Evolutionary conservation across 2,797 vertebrate genomes (phyloP), one percentile per base, ranked within the genome.

Genomic region (Chrysocyon brachyurus): DNA sequence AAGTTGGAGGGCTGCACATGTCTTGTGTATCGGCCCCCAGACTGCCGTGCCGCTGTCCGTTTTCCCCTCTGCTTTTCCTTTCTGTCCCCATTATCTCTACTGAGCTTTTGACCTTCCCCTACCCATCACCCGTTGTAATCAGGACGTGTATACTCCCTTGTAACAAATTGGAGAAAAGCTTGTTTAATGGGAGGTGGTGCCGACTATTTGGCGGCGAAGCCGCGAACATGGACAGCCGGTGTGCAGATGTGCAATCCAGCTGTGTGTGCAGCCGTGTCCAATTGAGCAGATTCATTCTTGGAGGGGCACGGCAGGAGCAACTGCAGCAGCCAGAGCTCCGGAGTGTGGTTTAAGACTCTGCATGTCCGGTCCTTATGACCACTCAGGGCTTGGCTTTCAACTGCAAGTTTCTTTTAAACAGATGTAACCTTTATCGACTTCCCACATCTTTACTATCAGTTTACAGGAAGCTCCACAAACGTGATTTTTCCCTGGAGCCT

Each of bases 331-430:
- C 12, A 59, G 8, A 26, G 31, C 54, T 82, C 77, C 72, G 17
- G 57, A 77, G 56, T 59, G 31, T n/a, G 52, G 6, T 24, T 66
- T 78, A 73, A 46, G 54, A 70, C 56, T 61, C 77, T 28, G 78
- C 12, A 3, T 24, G 24, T 22, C 36, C 64, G 63, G 12, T 68
- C 36, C 54, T n/a, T 61, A 66, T 8, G 66, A 78, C 78, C 46
- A 22, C 5, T 46, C 40, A 46, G 40, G 40, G 40, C 40, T 46
- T 56, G 54, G 12, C 54, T 56, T 56, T 56, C 54, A 46, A 46
- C 40, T 46, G 40, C 40, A 46, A 46, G 26, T 87, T 72, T 90
- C 36, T 96, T 95, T 77, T 90, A 96, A 90, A 79, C n/a, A 89
- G 40, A 36, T 28, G 6, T 40, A 87, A 73, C 14, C 7, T 66